A percentile compares a stretch with the other conserved stretches of the same genome.
Evolutionary conservation across 1,140 invertebrate species (phyloP).

Genomic region (Pogonus chalceus): DNA sequence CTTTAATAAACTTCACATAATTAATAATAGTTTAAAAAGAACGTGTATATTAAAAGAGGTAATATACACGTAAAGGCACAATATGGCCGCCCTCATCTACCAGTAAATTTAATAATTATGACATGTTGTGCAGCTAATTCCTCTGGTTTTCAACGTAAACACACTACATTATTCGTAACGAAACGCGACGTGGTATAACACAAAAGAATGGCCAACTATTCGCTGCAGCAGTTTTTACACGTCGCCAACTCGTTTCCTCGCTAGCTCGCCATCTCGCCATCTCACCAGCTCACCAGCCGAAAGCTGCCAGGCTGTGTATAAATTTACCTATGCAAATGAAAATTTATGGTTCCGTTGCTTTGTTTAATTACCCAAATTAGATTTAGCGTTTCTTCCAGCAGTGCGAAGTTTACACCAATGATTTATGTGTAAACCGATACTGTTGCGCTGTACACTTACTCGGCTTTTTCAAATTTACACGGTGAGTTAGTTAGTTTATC

Average conservation of each 20-base stretch:
- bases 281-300: too few species aligned
- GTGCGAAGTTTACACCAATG: neutral
- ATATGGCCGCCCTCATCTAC: too few species aligned
- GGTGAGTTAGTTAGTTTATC: neutral
- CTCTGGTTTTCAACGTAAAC: neutral
- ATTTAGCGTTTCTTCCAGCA: neutral
- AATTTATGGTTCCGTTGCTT: slow-evolving; percentile 6
- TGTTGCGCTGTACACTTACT: neutral
- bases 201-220: slow-evolving; percentile 6
- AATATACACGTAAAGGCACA: too few species aligned
- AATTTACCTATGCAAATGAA: slow-evolving; percentile 3
- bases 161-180: neutral
- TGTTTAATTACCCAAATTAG: slow-evolving; percentile 7
- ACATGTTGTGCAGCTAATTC: neutral
- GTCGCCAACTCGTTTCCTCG: too few species aligned
- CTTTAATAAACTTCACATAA: too few species aligned
- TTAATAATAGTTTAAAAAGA: too few species aligned
- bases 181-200: neutral
- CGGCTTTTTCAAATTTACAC: neutral
- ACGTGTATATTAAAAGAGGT: too few species aligned
- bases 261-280: too few species aligned
- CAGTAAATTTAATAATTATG: slow-evolving; percentile 1
- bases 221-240: neutral
- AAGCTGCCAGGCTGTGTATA: neutral
- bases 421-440: slow-evolving; percentile 4